phyloP scores from a whole-genome alignment of 1,140 invertebrate species.

The Aphaenogaster floridana region DNA sequence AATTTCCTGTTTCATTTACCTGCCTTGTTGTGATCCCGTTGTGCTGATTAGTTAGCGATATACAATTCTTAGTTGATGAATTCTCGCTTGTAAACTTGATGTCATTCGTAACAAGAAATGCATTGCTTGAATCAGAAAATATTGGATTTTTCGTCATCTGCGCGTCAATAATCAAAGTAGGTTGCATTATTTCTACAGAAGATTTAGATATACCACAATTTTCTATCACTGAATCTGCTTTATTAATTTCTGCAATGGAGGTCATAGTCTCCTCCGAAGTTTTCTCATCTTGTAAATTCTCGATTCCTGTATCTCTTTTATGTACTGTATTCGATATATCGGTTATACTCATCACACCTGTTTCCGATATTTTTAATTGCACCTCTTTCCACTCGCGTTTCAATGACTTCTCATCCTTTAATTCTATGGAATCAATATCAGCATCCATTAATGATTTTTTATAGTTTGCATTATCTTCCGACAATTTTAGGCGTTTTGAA shows the following conservation, averaged over 20 bases:
- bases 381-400: constrained; percentile 89
- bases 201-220: constrained; percentile 40
- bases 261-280: constrained; percentile 35
- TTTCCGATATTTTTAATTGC: constrained; percentile 90
- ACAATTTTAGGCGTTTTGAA: constrained; percentile 86
- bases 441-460: constrained; percentile 81
- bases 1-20: constrained; percentile 24
- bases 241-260: constrained; percentile 70
- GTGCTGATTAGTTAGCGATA: constrained; percentile 32
- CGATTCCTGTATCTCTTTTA: constrained; percentile 79
- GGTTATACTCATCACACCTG: constrained; percentile 90
- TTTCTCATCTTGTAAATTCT: constrained; percentile 73
- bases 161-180: constrained; percentile 23
- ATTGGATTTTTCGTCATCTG: constrained; percentile 13
- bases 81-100: constrained; percentile 26
- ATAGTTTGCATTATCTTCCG: constrained; percentile 84
- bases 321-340: constrained; percentile 85
- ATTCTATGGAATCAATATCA: constrained; percentile 80
- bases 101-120: constrained; percentile 21
- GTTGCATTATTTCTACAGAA: constrained; percentile 18
- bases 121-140: constrained; percentile 18
- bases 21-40: constrained; percentile 25
- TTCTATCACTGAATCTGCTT: constrained; percentile 44
- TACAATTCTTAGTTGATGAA: constrained; percentile 34
- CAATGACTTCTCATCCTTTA: constrained; percentile 75